These are phyloP conservation scores for Bungarus multicinctus DNA, from an alignment of 2,113 vertebrate genomes.

Conservation along the genomic window DNA sequence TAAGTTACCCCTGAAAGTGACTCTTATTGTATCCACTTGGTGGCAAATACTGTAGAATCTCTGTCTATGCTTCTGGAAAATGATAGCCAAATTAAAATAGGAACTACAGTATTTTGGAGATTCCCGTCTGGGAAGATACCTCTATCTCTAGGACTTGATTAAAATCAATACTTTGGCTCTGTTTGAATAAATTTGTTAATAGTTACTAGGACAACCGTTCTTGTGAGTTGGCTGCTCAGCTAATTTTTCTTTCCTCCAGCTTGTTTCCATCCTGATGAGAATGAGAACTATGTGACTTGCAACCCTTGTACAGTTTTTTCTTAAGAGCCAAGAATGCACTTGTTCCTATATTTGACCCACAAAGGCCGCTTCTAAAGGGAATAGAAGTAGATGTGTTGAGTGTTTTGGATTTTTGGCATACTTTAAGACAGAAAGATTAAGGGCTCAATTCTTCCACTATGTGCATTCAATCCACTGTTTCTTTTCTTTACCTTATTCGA, in stretches of 20 bases:
- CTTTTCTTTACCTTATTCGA: not conserved
- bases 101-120: conserved; percentile 19
- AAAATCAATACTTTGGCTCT: not conserved
- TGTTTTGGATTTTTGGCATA: not conserved
- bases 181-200: not conserved
- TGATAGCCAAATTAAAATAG: conserved; percentile 38
- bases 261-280: not conserved
- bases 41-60: conserved; percentile 5
- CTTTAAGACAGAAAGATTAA: not conserved
- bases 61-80: conserved; percentile 15
- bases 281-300: not conserved
- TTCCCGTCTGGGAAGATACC: not conserved
- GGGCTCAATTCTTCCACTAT: not conserved
- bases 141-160: not conserved
- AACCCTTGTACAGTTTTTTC: fast-evolving
- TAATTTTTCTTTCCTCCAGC: not conserved
- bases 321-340: not conserved
- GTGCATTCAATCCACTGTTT: not conserved
- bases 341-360: not conserved
- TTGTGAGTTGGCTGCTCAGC: not conserved
- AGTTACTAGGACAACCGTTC: not conserved
- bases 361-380: not conserved
- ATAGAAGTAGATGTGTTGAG: not conserved
- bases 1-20: conserved; percentile 1
- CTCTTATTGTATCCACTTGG: not conserved